Base-by-base conservation (phyloP, 2,888 invertebrate species). In the Synanthedon vespiformis region DNA sequence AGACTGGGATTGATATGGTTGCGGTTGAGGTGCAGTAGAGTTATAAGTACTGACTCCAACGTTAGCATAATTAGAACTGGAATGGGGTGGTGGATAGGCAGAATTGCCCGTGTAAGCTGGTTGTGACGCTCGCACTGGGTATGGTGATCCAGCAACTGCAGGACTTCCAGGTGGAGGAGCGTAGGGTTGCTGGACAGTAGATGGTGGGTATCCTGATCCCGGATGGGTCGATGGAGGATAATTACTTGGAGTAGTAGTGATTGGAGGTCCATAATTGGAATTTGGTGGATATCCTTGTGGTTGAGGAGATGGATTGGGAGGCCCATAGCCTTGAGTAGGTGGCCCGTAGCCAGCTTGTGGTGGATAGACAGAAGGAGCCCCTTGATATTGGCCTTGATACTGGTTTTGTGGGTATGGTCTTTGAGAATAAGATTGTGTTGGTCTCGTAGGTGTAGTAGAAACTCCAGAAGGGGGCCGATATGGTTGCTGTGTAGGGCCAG, bases 281-380 rank as follows among this genome's bases (percentile, higher is more conserved):
- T 89, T 91, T 12, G 92, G 91, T 54, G 90, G 89, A 69, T 92
- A 92, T 1, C 90, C 90, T 61, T 92, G 92, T 40, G 91, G 90
- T 74, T 90, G 92, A 58, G 83, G 85, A 49, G 77, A 56, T 56
- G 89, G 89, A 59, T 91, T 92, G 34, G 92, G 91, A 14, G 90
- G 90, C 3, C 90, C 90, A 69, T 91, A 90, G 40, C 90, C 89
- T 65, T 92, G 91, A 54, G 87, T 89, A 51, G 91, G 91, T 53
- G 92, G 92, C 12, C 92, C 92, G 77, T 92, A 92, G 40, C 89
- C 89, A 53, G 89, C 89, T 68, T 92, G 92, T 52, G 92, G 92
- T 49, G 92, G 92, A 71, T 91, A 92, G 10, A 81, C 89, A 48
- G 88, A 88, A 58, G 88, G 88, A 56, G 87, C 85, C 61, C 87